Evolutionary conservation across 2,797 vertebrate genomes (phyloP), one percentile per base, ranked within the genome.

Genomic region (Nasua narica): DNA sequence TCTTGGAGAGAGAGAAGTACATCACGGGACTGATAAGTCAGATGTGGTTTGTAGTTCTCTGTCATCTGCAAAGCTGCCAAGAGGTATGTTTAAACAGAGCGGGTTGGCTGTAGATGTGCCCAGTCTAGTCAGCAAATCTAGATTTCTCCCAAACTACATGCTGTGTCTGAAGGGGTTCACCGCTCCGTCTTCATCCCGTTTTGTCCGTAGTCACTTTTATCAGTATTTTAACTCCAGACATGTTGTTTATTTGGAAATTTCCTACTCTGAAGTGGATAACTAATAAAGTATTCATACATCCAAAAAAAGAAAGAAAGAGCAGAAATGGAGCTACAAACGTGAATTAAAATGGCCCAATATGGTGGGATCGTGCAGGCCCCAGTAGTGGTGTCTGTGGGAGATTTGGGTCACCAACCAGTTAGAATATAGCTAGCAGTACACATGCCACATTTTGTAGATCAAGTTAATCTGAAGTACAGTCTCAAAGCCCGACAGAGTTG

Each of bases 31-130:
- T 0, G 91, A 98, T 35, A 97, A 98, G 69, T 98, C 99, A 1
- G 99, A 99, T 56, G 99, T 98, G 35, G 96, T 98, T 94, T 99
- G 99, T 25, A 78, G 94, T 72, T 74, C 3, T 92, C 97, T 87
- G 87, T 69, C 70, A 1, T 72, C 94, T 40, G 89, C 92, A 58
- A 97, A 95, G 40, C 95, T 94, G 0, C 95, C 98, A 43, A 96
- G 98, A 0, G 98, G 98, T 99, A 98, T 0, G 96, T 82, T 8
- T 50, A 19, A 25, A 48, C 27, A 54, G 32, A 48, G 50, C 19
- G 16, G 25, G 72, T 5, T 60, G 78, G 25, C 35, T 79, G 46
- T 50, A 60, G 58, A 35, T 40, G 46, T 37, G 48, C 35, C 60
- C 6, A 0, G 23, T 37, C 14, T 40, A 5, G 19, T 62, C 32